Evolutionary conservation across 2,113 vertebrate genomes (phyloP).

Genomic region (Mirza zaza): DNA sequence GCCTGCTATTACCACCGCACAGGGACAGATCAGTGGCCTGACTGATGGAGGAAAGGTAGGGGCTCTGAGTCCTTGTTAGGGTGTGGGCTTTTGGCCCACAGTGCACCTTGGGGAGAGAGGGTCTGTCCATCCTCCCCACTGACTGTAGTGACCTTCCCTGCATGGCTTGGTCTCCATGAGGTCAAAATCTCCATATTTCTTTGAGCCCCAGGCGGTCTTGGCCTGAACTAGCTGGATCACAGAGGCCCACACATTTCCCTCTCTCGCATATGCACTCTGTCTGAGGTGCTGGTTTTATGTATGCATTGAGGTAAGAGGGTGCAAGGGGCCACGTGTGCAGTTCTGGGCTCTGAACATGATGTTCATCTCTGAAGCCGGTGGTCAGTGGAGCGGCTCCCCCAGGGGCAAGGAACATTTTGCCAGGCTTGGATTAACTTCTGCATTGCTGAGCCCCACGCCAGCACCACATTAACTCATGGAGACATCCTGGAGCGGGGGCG

Average conservation of each 20-base stretch:
- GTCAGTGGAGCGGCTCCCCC: constrained; percentile 60
- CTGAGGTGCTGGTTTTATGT: not conserved
- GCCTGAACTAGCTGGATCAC: constrained; percentile 47
- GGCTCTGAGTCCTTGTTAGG: not conserved
- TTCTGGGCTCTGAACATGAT: constrained; percentile 46
- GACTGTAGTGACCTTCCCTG: not conserved
- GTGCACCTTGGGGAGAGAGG: not conserved
- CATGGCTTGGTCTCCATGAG: not conserved
- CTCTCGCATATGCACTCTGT: not conserved
- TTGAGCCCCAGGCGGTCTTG: not conserved
- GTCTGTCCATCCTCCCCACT: not conserved
- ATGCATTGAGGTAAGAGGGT: constrained; percentile 30
- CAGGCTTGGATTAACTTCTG: constrained; percentile 59
- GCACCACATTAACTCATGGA: constrained; percentile 22
- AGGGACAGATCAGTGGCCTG: not conserved
- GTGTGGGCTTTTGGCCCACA: not conserved
- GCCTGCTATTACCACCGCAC: not conserved
- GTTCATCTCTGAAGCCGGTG: constrained; percentile 48
- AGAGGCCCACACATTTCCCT: constrained; percentile 39
- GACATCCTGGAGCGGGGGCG: not conserved
- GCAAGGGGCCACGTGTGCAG: constrained; percentile 5
- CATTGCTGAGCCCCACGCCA: constrained; percentile 2
- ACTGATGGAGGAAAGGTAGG: not conserved
- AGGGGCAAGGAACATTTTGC: constrained; percentile 62
- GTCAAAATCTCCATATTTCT: not conserved